These are phyloP conservation scores for Lordiphosa collinella DNA, from an alignment of 1,140 invertebrate species.

Conservation along the genomic window DNA sequence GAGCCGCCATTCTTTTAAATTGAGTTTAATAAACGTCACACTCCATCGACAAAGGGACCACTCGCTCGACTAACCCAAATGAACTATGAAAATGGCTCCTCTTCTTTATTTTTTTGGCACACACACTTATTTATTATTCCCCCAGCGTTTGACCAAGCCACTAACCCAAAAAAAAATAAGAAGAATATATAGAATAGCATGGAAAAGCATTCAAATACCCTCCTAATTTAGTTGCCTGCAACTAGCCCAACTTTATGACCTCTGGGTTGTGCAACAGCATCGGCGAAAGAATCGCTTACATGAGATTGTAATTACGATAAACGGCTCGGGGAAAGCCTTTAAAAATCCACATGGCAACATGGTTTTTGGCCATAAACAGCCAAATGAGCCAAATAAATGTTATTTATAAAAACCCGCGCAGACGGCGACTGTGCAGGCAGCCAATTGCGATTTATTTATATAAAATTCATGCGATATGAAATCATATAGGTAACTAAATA, in stretches of 20 bases:
- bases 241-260: constrained; percentile 61
- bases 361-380: constrained; percentile 62
- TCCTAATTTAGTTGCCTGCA: constrained; percentile 66
- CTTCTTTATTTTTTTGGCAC: constrained; percentile 20
- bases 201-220: constrained; percentile 67
- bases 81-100: constrained; percentile 69
- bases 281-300: constrained; percentile 64
- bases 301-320: constrained; percentile 77
- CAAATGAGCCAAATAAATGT: constrained; percentile 77
- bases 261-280: constrained; percentile 72
- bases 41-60: constrained; percentile 69
- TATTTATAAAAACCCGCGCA: constrained; percentile 59
- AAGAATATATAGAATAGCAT: constrained; percentile 9
- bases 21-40: constrained; percentile 78
- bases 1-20: constrained; percentile 77
- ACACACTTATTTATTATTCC: constrained; percentile 68
- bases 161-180: constrained; percentile 52
- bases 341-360: constrained; percentile 47
- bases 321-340: constrained; percentile 44
- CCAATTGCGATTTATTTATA: constrained; percentile 76
- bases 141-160: constrained; percentile 69
- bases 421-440: constrained; percentile 50
- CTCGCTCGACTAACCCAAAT: constrained; percentile 66
- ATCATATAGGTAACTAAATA: constrained; percentile 76
- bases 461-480: constrained; percentile 74